These are phyloP conservation scores for Riptortus pedestris DNA, from an alignment of 1,140 invertebrate species.

Conservation along the genomic window DNA sequence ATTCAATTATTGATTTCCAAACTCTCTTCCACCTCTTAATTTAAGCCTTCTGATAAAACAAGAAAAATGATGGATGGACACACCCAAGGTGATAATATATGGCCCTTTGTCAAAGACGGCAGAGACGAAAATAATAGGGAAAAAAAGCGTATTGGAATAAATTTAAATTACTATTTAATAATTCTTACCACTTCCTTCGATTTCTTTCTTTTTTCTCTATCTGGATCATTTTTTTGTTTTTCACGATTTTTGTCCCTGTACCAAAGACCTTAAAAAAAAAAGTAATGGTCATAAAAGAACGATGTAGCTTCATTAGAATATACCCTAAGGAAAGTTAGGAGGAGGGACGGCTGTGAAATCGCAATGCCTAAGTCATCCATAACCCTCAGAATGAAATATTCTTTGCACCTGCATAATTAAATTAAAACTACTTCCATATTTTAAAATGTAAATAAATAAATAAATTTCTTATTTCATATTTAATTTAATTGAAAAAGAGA, in stretches of 20 bases:
- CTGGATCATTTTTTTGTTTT: background rate
- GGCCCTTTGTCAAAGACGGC: too few relatives aligned
- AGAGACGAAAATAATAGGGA: background rate
- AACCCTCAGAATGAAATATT: too few relatives aligned
- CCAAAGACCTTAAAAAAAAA: background rate
- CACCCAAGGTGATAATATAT: too few relatives aligned
- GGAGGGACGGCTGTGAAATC: too few relatives aligned
- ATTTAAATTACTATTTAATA: background rate
- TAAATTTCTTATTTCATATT: too few relatives aligned
- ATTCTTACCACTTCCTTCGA: background rate
- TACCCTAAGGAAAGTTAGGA: too few relatives aligned
- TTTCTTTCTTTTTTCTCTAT: background rate
- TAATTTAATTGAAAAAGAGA: too few relatives aligned
- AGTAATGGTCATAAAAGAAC: background rate
- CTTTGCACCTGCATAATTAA: too few relatives aligned
- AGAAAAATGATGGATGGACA: background rate
- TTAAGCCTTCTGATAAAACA: background rate
- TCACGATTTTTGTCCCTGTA: background rate
- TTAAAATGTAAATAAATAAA: background rate
- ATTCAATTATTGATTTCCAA: background rate
- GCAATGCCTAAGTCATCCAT: too few relatives aligned
- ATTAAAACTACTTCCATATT: background rate
- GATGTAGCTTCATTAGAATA: too few relatives aligned
- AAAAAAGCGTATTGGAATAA: background rate
- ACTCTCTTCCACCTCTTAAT: background rate